Evolutionary conservation across 2,888 invertebrate genomes (phyloP).

Genomic region (Nymphalis urticae): DNA sequence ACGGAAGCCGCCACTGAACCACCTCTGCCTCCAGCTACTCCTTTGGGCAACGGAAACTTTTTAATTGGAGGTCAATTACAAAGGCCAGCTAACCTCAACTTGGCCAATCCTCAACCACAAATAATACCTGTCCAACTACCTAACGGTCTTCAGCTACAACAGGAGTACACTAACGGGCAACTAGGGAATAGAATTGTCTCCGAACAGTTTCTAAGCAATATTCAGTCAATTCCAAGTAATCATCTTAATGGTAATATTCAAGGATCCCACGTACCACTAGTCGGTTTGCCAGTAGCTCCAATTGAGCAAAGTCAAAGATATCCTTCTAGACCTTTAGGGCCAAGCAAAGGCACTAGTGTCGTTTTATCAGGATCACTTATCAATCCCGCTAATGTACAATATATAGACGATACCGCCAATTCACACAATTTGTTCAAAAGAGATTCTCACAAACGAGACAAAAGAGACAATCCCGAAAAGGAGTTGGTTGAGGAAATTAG

Average conservation of each 20-base stretch:
- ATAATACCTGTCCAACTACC: conserved; percentile 71
- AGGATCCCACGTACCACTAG: conserved; percentile 47
- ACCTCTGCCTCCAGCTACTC: conserved; percentile 70
- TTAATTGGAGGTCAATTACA: conserved; percentile 85
- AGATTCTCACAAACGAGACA: conserved; percentile 69
- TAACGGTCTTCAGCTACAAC: conserved; percentile 77
- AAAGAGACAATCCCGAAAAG: conserved; percentile 76
- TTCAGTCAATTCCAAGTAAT: conserved; percentile 50
- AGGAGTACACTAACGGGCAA: conserved; percentile 85
- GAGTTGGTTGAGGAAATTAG: conserved; percentile 57
- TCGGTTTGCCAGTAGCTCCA: conserved; percentile 44
- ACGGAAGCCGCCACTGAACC: conserved; percentile 81
- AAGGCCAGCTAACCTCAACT: conserved; percentile 78
- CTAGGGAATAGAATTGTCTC: conserved; percentile 81
- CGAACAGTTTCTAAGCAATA: conserved; percentile 77
- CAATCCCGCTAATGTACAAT: conserved; percentile 84
- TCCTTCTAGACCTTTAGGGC: conserved; percentile 51
- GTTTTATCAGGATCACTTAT: conserved; percentile 69
- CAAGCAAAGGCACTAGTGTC: conserved; percentile 63
- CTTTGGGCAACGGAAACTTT: conserved; percentile 78
- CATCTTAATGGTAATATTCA: conserved; percentile 41
- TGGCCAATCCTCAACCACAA: conserved; percentile 71
- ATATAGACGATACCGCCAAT: conserved; percentile 77
- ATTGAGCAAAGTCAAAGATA: conserved; percentile 49
- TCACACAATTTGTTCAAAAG: conserved; percentile 78